phyloP scores from a whole-genome alignment of 1,140 invertebrate genomes.

The Lepidurus arcticus region DNA sequence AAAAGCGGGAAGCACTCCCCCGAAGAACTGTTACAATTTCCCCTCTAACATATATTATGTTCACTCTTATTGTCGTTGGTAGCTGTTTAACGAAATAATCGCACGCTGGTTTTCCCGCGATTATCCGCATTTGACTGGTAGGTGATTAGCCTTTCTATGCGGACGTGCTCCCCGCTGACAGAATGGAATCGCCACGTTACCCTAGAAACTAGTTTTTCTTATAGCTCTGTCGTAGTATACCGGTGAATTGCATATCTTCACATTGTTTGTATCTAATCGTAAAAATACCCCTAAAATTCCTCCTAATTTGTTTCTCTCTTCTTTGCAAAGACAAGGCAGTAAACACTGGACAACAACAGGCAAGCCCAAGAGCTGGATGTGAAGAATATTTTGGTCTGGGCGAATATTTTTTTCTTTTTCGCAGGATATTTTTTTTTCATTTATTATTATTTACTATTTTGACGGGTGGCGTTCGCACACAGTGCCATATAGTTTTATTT shows the following conservation, averaged over 20 bases:
- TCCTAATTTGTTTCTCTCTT: background rate
- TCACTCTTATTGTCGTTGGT: background rate
- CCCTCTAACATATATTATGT: background rate
- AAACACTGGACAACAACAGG: too few species aligned
- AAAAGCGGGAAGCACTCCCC: background rate
- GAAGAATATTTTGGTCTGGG: background rate
- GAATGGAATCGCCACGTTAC: background rate
- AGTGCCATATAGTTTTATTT: slow-evolving; percentile 14
- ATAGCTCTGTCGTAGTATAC: slow-evolving; percentile 16
- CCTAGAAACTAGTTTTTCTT: background rate
- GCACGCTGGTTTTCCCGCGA: background rate
- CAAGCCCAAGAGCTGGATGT: background rate
- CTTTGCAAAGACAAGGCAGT: background rate
- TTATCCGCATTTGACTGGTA: background rate
- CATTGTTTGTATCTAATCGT: background rate
- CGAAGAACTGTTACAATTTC: background rate
- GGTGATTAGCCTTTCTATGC: background rate
- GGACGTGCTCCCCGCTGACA: background rate
- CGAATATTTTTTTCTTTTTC: background rate
- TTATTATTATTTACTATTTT: background rate
- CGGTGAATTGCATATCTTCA: slow-evolving; percentile 3
- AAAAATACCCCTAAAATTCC: background rate
- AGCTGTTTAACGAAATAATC: slow-evolving; percentile 1
- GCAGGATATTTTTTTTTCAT: background rate
- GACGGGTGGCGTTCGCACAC: background rate